A percentile compares a stretch with the other conserved stretches of the same genome.
These are phyloP conservation scores for Fundulus diaphanus DNA, from an alignment of 2,797 vertebrate genomes.

Conservation along the genomic window DNA sequence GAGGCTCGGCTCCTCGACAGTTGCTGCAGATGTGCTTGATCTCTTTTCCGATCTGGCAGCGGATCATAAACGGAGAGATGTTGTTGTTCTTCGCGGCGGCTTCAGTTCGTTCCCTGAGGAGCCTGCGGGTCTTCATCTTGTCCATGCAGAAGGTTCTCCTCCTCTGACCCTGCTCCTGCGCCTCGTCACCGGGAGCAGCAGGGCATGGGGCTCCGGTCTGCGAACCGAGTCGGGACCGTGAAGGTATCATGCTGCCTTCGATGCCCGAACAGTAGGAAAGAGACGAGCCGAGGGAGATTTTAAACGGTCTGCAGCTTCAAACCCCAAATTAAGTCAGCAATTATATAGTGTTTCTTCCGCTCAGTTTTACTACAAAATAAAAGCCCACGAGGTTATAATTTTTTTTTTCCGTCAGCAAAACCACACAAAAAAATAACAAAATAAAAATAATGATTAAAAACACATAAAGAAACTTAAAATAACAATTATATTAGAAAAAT, in stretches of 20 bases:
- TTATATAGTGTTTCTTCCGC: constrained; percentile 8
- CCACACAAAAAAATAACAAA: neutral
- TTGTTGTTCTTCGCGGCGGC: constrained; percentile 62
- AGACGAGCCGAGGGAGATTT: constrained; percentile 23
- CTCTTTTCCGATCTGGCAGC: constrained; percentile 92
- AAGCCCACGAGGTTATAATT: neutral
- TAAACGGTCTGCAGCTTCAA: constrained; percentile 33
- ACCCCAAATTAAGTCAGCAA: constrained; percentile 2
- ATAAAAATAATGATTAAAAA: neutral
- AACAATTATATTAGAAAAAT: neutral
- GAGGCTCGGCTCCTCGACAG: constrained; percentile 89
- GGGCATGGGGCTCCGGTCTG: constrained; percentile 31
- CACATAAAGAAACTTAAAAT: neutral
- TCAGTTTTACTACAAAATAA: constrained; percentile 37
- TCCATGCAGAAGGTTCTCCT: constrained; percentile 85
- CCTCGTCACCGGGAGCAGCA: constrained; percentile 48
- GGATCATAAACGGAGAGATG: constrained; percentile 90
- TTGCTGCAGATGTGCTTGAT: constrained; percentile 97
- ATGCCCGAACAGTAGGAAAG: neutral
- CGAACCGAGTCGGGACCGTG: constrained; percentile 46
- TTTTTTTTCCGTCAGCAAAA: neutral
- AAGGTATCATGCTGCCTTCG: constrained; percentile 7
- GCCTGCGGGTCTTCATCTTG: constrained; percentile 81
- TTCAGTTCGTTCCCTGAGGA: constrained; percentile 7
- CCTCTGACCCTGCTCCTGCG: constrained; percentile 79